Evolutionary conservation across 2,888 invertebrate genomes (phyloP), one percentile per base, ranked within the genome.

Genomic region (Lasioglossum zephyrum): DNA sequence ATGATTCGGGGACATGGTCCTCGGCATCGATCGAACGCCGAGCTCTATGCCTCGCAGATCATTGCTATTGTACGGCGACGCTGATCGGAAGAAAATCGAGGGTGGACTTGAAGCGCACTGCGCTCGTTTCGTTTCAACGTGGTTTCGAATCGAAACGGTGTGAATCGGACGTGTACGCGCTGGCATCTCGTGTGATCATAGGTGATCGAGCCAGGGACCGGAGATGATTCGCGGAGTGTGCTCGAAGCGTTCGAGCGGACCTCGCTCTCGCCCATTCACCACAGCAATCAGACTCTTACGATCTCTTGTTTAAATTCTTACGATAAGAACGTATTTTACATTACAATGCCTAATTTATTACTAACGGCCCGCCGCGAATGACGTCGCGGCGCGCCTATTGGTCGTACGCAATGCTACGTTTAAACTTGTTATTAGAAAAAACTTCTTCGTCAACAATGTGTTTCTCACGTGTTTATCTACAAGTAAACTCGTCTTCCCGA

Each of bases 371-470:
- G 92, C 88, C 91, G 81, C 90, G 93, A 92, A 84, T 89, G 78
- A 88, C 91, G 89, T 88, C 90, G 89, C 81, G 89, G 86, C 92
- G 92, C 86, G 93, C 93, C 93, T 92, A 92, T 94, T 94, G 94
- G 94, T 94, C 94, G 94, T 94, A 94, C 94, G 93, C 94, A 94
- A 94, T 94, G 93, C 94, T 94, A 94, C 92, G 88, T 93, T 70
- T 94, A 92, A 93, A 93, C 92, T 70, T 92, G 92, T 93, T 92
- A 93, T 93, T 94, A 94, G 93, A 94, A 94, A 94, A 94, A 94
- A 93, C 91, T 90, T 93, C 92, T 91, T 93, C 92, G 92, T 93
- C 92, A 93, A 94, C 93, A 93, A 94, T 89, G 90, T 90, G 79
- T 93, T 93, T 89, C 86, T 82, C 87, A 84, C 77, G 69, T 77